phyloP scores from a whole-genome alignment of 1,140 invertebrate species.

The Harlomillsia oculata region DNA sequence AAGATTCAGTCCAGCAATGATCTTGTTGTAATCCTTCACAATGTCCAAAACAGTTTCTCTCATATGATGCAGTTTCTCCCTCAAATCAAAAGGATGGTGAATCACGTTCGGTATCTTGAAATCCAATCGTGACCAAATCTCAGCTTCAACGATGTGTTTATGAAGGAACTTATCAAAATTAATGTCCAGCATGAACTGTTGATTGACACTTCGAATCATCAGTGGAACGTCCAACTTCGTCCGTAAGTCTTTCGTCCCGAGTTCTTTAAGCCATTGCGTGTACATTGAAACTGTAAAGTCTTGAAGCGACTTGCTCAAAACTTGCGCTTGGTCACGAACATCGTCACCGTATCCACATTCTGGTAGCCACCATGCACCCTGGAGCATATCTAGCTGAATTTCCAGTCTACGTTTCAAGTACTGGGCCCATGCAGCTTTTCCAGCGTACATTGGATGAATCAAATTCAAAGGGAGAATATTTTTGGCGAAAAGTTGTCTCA shows the following conservation, averaged over 20 bases:
- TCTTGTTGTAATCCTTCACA: constrained; percentile 69
- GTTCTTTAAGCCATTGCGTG: constrained; percentile 51
- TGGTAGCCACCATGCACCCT: constrained; percentile 60
- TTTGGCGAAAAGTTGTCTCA: constrained; percentile 58
- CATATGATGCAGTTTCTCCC: constrained; percentile 53
- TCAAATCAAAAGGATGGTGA: constrained; percentile 42
- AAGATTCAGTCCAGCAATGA: constrained; percentile 50
- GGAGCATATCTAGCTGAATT: constrained; percentile 52
- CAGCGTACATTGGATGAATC: constrained; percentile 58
- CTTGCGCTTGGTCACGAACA: constrained; percentile 54
- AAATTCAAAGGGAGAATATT: constrained; percentile 52
- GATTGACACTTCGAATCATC: constrained; percentile 54
- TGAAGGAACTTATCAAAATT: constrained; percentile 31
- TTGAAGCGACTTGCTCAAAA: constrained; percentile 54
- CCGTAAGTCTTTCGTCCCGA: constrained; percentile 49
- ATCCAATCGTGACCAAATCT: constrained; percentile 56
- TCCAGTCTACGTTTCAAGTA: constrained; percentile 54
- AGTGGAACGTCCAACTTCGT: constrained; percentile 57
- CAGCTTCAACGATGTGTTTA: constrained; percentile 44
- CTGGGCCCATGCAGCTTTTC: constrained; percentile 53
- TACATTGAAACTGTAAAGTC: constrained; percentile 53
- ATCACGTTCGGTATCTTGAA: constrained; percentile 56
- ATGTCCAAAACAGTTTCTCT: constrained; percentile 64
- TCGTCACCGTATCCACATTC: constrained; percentile 59
- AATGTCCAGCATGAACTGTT: constrained; percentile 56